Evolutionary conservation across 53 echinoderm and acorn worm species (phyloP).

Genomic region (Holothuria leucospilota): DNA sequence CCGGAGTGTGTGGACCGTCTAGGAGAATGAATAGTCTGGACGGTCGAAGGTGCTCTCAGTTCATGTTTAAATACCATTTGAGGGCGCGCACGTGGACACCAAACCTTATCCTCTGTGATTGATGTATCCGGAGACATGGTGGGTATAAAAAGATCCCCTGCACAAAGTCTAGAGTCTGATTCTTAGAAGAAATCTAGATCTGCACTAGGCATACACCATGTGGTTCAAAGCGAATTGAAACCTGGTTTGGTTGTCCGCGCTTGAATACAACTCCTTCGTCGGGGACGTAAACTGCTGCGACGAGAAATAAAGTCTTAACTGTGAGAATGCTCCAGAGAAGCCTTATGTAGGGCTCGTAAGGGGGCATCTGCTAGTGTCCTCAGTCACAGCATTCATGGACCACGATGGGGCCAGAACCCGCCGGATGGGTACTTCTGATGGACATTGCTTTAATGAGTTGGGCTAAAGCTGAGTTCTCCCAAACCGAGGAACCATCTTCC

Average conservation of each 20-base stretch:
- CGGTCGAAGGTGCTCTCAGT: background rate
- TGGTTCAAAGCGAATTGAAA: slow-evolving; percentile 10
- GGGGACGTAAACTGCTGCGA: too few species aligned
- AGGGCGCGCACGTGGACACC: background rate
- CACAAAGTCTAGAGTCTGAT: background rate
- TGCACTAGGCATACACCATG: background rate
- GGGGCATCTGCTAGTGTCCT: background rate
- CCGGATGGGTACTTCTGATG: background rate
- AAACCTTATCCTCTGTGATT: slow-evolving; percentile 16
- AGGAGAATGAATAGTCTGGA: background rate
- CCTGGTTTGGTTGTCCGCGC: background rate
- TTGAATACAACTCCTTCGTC: too few species aligned
- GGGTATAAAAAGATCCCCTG: slow-evolving; percentile 2
- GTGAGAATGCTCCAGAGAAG: too few species aligned
- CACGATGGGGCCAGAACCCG: too few species aligned
- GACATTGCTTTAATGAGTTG: too few species aligned
- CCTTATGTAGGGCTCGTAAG: slow-evolving; percentile 6
- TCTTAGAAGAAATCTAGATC: background rate
- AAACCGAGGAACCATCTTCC: background rate
- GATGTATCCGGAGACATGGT: background rate
- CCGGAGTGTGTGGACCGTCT: slow-evolving; percentile 1
- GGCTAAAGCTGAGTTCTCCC: too few species aligned
- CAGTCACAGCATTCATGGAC: background rate
- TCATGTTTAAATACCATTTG: slow-evolving; percentile 8
- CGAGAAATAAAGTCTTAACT: too few species aligned